Conservation (phyloP, 1,140 invertebrate species). For the Bemisia tabaci region DNA sequence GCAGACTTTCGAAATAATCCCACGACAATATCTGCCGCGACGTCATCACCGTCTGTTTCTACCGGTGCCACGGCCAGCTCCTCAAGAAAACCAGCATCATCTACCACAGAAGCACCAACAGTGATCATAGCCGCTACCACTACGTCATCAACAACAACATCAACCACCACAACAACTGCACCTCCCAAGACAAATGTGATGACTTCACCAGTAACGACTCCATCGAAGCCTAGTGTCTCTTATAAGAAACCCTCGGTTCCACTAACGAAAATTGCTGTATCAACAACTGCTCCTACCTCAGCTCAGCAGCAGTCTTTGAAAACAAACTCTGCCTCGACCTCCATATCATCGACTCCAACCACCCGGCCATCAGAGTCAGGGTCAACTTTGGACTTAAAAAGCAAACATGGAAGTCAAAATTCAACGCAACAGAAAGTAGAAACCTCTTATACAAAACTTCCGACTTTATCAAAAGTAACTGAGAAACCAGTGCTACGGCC, state of each 20-base stretch:
- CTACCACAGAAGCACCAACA: neutral
- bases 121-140: neutral
- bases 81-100: slow-evolving; percentile 1
- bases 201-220: neutral
- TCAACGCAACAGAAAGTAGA: slow-evolving; percentile 2
- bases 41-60: neutral
- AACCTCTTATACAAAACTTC: slow-evolving; percentile 14
- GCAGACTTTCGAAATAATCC: neutral
- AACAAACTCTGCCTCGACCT: neutral
- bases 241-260: neutral
- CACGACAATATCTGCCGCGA: neutral
- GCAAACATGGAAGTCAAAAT: neutral
- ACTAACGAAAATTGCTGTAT: neutral
- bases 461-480: slow-evolving; percentile 11
- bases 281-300: neutral
- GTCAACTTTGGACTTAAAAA: neutral
- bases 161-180: neutral
- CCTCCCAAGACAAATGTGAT: neutral
- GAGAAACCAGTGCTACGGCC: slow-evolving; percentile 10
- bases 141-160: slow-evolving; percentile 7
- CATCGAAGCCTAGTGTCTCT: neutral
- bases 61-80: neutral
- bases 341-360: neutral
- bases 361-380: neutral
- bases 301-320: neutral